Evolutionary conservation across 1,140 invertebrate genomes (phyloP).

Genomic region (Apis dorsata): DNA sequence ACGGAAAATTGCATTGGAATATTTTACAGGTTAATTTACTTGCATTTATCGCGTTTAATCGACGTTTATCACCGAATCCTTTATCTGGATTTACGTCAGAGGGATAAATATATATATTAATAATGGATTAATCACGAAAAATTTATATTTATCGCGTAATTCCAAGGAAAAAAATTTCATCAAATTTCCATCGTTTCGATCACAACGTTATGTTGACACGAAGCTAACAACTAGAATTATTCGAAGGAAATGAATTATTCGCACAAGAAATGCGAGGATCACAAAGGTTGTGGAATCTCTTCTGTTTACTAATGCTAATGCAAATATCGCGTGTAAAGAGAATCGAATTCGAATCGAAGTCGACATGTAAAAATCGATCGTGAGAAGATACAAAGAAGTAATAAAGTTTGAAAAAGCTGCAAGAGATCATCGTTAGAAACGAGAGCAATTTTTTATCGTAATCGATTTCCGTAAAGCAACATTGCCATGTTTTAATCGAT

Average conservation of each 20-base stretch:
- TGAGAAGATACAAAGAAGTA: neutral
- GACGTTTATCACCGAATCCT: neutral
- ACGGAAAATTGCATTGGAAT: neutral
- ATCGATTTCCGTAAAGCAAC: neutral
- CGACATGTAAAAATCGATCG: neutral
- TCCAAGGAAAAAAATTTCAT: too few species aligned
- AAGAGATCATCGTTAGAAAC: neutral
- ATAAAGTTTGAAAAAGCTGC: neutral
- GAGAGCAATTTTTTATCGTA: neutral
- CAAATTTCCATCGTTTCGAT: too few species aligned
- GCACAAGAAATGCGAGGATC: neutral
- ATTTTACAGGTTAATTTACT: neutral
- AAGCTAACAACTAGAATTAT: too few species aligned
- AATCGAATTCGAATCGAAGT: neutral
- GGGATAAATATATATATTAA: too few species aligned
- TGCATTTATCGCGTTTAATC: neutral
- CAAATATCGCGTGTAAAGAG: neutral
- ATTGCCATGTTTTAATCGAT: neutral
- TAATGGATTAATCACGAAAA: too few species aligned
- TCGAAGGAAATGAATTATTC: neutral
- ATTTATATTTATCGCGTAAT: too few species aligned
- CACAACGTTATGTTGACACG: too few species aligned
- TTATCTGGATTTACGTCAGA: neutral
- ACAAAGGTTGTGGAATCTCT: too few species aligned
- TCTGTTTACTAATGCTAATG: neutral